Evolutionary conservation across 1,140 invertebrate genomes (phyloP).

Genomic region (Gonatopus flavifemur): DNA sequence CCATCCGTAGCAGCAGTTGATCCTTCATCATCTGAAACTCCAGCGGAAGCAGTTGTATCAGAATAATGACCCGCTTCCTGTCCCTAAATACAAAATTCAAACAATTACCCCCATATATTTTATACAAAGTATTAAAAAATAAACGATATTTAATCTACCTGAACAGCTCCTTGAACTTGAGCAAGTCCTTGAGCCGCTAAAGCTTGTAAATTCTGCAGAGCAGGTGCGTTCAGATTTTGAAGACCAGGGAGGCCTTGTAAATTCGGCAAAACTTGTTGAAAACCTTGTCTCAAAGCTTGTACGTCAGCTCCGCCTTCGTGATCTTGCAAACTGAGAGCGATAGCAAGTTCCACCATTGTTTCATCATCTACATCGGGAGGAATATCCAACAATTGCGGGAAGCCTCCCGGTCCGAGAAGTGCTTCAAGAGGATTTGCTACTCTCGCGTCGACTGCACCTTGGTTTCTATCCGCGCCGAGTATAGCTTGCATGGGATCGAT

Average conservation of each 20-base stretch:
- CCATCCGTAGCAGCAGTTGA: slow-evolving; percentile 91
- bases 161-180: slow-evolving; percentile 38
- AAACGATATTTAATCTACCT: slow-evolving; percentile 20
- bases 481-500: slow-evolving; percentile 60
- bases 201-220: slow-evolving; percentile 57
- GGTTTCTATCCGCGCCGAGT: slow-evolving; percentile 42
- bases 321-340: slow-evolving; percentile 89
- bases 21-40: slow-evolving; percentile 91
- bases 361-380: slow-evolving; percentile 93
- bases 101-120: slow-evolving; percentile 1
- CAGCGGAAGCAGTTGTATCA: slow-evolving; percentile 80
- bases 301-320: slow-evolving; percentile 60
- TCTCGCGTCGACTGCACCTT: slow-evolving; percentile 34
- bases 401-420: slow-evolving; percentile 65
- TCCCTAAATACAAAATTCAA: slow-evolving; percentile 27
- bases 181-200: slow-evolving; percentile 45
- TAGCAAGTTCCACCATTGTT: slow-evolving; percentile 94
- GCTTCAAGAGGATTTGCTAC: slow-evolving; percentile 68
- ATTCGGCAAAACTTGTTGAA: slow-evolving; percentile 58
- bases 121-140: background rate
- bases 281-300: slow-evolving; percentile 56
- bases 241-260: slow-evolving; percentile 52
- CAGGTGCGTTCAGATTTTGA: slow-evolving; percentile 54
- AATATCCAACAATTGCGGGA: slow-evolving; percentile 80
- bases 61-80: slow-evolving; percentile 65